Conservation (phyloP, 2,113 vertebrate species). For the Dipodomys stephensi region DNA sequence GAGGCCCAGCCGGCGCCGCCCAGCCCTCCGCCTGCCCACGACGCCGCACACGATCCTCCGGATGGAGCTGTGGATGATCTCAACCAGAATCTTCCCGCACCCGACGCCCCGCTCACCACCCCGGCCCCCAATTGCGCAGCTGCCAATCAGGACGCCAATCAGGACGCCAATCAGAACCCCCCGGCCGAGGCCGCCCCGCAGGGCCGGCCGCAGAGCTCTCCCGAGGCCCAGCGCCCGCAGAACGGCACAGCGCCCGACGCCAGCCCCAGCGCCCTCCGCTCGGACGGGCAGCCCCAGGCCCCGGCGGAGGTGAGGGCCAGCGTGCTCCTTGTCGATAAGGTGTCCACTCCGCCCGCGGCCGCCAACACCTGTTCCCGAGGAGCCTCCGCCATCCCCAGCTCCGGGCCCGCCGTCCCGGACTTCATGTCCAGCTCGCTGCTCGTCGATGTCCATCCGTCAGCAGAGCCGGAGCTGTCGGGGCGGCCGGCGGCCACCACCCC, state of each 20-base stretch:
- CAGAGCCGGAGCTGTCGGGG: constrained; percentile 50
- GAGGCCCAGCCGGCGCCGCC: constrained; percentile 51
- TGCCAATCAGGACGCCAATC: constrained; percentile 66
- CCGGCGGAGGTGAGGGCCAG: constrained; percentile 34
- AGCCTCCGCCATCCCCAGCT: constrained; percentile 40
- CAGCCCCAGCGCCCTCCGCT: not conserved
- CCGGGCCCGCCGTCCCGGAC: constrained; percentile 7
- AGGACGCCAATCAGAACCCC: constrained; percentile 74
- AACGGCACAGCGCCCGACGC: not conserved
- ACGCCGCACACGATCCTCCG: constrained; percentile 12
- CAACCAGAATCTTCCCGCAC: constrained; percentile 69
- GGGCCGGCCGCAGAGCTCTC: not conserved
- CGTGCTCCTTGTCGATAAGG: constrained; percentile 50
- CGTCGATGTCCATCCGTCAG: constrained; percentile 57
- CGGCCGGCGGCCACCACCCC: fast-evolving
- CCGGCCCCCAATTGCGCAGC: constrained; percentile 24
- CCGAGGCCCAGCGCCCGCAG: not conserved
- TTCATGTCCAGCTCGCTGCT: constrained; percentile 69
- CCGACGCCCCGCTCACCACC: not conserved
- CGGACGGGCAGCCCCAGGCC: not conserved
- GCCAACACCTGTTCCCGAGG: constrained; percentile 62
- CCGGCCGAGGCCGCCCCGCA: not conserved
- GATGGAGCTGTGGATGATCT: constrained; percentile 45
- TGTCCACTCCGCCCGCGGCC: not conserved
- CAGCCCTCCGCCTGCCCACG: not conserved